Conservation (phyloP, 2,797 vertebrate species). For the Nasua narica region DNA sequence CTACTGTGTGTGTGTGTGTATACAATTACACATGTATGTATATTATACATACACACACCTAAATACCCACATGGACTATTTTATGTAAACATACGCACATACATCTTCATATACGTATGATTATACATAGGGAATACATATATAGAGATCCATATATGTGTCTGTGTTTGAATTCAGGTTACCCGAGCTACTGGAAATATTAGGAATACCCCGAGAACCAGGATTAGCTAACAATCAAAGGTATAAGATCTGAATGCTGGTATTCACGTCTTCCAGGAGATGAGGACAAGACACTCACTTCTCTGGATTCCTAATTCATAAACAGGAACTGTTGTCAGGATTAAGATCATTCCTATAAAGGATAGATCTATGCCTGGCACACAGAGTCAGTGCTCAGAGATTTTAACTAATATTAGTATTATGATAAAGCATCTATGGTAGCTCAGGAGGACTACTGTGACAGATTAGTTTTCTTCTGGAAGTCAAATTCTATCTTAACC, state of each 20-base stretch:
- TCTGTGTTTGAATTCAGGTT: constrained; percentile 9
- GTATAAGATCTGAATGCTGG: not conserved
- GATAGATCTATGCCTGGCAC: not conserved
- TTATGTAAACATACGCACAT: not conserved
- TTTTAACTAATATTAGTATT: not conserved
- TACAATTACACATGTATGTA: not conserved
- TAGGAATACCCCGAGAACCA: not conserved
- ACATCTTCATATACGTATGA: not conserved
- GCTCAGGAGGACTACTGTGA: not conserved
- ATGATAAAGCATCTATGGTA: not conserved
- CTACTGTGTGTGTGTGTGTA: not conserved
- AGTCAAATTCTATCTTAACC: not conserved
- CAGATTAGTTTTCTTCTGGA: not conserved
- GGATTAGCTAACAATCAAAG: not conserved
- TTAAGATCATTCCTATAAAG: not conserved
- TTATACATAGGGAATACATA: not conserved
- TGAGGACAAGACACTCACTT: not conserved
- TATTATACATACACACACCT: not conserved
- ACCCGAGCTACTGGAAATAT: not conserved
- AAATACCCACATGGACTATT: not conserved
- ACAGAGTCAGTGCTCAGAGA: not conserved
- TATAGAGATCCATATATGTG: not conserved
- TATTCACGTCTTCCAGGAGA: not conserved
- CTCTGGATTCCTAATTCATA: not conserved
- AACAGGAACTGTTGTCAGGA: not conserved